Base-by-base conservation (phyloP, 1,140 invertebrate species). In the Daktulosphaira vitifoliae region DNA sequence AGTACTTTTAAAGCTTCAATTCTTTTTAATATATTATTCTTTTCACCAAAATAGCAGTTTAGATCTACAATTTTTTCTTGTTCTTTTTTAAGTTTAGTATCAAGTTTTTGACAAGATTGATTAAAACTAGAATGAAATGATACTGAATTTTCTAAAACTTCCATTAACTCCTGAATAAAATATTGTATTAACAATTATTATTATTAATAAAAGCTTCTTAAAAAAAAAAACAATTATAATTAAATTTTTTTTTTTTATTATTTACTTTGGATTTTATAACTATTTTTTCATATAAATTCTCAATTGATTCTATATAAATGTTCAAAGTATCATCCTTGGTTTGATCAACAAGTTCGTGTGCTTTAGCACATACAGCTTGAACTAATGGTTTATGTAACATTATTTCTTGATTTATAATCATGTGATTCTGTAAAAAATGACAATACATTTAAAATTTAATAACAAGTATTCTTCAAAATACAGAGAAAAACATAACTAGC, bases 401-500 rank as follows among this genome's bases (percentile, higher is more conserved):
- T 50, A 98, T 95, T 76, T 96, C 93, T 76, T 96, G 92, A 72
- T 96, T 91, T 75, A 95, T 87, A 37, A 96, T 87, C 75, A 90
- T 91, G 72, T 96, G 92, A 72, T 93, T 94, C 73, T 96, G 69
- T 26, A 68, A 66, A 26, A 9, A 68, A 23, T 9, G 22, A 7
- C 7, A 54, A 6, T 13, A 44, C 51, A 53, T 6, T 53, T 5
- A 6, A 6, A 26, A 48, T 48, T 16, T 16, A 48, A 48, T 22
- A 7, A 48, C n/a, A n/a, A n/a, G n/a, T n/a, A n/a, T n/a, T n/a
- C n/a, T n/a, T n/a, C n/a, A n/a, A n/a, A n/a, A n/a, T n/a, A n/a
- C n/a, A n/a, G n/a, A n/a, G n/a, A n/a, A n/a, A n/a, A n/a, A n/a
- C n/a, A n/a, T n/a, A n/a, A n/a, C n/a, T n/a, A n/a, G n/a, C n/a